Percentiles rank a stretch among this genome's conserved stretches.
phyloP scores from a whole-genome alignment of 2,113 vertebrate genomes.

The Montifringilla adamsi region DNA sequence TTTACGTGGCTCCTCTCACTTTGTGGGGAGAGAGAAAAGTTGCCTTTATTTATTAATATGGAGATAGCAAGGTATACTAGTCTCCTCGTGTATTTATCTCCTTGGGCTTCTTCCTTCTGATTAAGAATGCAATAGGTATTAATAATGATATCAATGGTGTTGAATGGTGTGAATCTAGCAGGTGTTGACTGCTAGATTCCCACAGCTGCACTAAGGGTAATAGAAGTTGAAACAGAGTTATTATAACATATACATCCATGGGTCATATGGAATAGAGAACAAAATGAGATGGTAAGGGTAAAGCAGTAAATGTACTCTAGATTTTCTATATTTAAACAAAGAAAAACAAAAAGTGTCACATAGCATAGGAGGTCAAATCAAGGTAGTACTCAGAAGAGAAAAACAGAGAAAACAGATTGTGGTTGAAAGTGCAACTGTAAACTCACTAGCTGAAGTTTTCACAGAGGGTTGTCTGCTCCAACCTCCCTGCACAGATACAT shows the following conservation, averaged over 20 bases:
- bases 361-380: not conserved
- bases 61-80: not conserved
- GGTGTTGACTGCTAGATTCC: constrained; percentile 1
- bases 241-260: not conserved
- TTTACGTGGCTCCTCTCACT: not conserved
- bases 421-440: not conserved
- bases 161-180: not conserved
- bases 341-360: not conserved
- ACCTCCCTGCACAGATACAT: not conserved
- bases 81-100: not conserved
- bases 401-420: not conserved
- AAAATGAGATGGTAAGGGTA: constrained; percentile 19
- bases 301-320: not conserved
- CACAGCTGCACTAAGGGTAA: not conserved
- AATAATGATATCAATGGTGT: not conserved
- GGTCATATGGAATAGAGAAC: not conserved
- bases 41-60: not conserved
- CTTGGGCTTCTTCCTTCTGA: not conserved
- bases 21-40: not conserved
- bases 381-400: not conserved
- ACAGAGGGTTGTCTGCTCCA: not conserved
- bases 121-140: constrained; percentile 23
- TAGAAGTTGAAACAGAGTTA: constrained; percentile 12
- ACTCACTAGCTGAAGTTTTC: not conserved
- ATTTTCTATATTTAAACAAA: not conserved